These are phyloP conservation scores for Lymantria dispar DNA, from an alignment of 2,888 invertebrate species.

Conservation along the genomic window DNA sequence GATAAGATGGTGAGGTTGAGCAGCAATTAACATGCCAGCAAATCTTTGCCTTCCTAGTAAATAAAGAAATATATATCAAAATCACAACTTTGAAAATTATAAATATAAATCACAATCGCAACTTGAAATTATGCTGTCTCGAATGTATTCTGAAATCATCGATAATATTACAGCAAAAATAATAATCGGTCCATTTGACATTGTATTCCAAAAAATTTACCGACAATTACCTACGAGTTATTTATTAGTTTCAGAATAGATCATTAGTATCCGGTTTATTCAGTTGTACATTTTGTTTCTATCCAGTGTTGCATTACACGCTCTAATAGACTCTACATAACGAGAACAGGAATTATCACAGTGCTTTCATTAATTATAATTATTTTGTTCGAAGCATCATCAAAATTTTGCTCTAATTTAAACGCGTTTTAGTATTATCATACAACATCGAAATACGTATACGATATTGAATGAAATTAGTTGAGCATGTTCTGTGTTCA, in stretches of 20 bases:
- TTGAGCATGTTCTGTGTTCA: not conserved
- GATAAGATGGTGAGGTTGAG: too few relatives aligned
- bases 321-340: conserved; percentile 38
- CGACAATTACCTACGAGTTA: too few relatives aligned
- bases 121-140: not conserved
- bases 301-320: conserved; percentile 34
- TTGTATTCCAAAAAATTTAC: too few relatives aligned
- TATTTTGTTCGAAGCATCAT: conserved; percentile 40
- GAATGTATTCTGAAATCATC: not conserved
- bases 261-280: conserved; percentile 26
- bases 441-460: conserved; percentile 12
- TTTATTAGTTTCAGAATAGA: conserved; percentile 1
- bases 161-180: not conserved
- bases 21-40: too few relatives aligned
- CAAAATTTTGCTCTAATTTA: conserved; percentile 39
- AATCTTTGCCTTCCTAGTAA: not conserved
- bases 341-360: conserved; percentile 34
- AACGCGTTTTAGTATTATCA: conserved; percentile 19
- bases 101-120: not conserved
- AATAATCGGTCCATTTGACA: conserved; percentile 1
- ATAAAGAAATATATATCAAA: too few relatives aligned
- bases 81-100: too few relatives aligned
- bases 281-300: conserved; percentile 35
- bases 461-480: conserved; percentile 6
- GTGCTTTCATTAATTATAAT: conserved; percentile 43